Evolutionary conservation across 2,888 invertebrate species (phyloP).

Genomic region (Noctua pronuba): DNA sequence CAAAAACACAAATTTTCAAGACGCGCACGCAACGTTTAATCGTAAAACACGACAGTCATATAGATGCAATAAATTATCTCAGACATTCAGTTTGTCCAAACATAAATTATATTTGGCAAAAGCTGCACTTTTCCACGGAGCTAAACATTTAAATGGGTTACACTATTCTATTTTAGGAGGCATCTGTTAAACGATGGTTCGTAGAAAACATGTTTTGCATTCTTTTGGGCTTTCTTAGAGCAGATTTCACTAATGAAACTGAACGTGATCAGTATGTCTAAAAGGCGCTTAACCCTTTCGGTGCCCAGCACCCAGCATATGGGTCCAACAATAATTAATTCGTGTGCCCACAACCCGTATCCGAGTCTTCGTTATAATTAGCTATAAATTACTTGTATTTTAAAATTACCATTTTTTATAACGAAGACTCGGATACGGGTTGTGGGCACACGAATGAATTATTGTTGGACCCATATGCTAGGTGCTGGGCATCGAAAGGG

Average conservation of each 20-base stretch:
- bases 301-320: too few species aligned
- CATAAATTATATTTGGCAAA: conserved; percentile 62
- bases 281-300: not conserved
- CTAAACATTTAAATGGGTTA: conserved; percentile 58
- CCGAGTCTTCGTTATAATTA: too few species aligned
- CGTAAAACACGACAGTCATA: conserved; percentile 35
- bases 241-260: not conserved
- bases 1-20: not conserved
- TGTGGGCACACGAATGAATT: too few species aligned
- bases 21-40: conserved; percentile 5
- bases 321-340: too few species aligned
- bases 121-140: conserved; percentile 57
- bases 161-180: conserved; percentile 54
- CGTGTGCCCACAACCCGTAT: too few species aligned
- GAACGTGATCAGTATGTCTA: not conserved
- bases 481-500: too few species aligned
- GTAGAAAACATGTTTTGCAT: conserved; percentile 14
- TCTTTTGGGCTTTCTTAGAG: conserved; percentile 1
- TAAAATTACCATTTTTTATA: too few species aligned
- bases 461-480: too few species aligned
- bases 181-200: conserved; percentile 27
- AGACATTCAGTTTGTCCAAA: conserved; percentile 35
- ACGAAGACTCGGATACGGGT: too few species aligned
- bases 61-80: conserved; percentile 27
- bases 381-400: too few species aligned